Conservation (phyloP, 2,888 invertebrate species). For the Meteorus colon region DNA sequence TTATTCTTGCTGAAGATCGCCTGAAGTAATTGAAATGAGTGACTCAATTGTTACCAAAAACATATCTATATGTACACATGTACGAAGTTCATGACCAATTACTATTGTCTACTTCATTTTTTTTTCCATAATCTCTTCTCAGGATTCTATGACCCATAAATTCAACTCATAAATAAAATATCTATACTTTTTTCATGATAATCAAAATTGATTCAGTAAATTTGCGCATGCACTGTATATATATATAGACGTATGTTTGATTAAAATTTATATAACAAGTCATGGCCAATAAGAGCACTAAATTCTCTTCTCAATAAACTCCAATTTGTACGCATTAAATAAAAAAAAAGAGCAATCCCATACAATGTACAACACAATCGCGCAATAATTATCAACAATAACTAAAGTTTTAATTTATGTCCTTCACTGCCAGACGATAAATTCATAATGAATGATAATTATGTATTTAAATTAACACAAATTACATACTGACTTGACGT, state of each 20-base stretch:
- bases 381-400: no score
- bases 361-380: no score
- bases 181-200: background rate
- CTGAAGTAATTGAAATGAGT: background rate
- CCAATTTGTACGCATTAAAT: constrained; percentile 22
- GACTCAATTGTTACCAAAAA: background rate
- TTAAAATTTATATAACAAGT: constrained; percentile 51
- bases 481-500: constrained; percentile 56
- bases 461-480: background rate
- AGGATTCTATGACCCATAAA: background rate
- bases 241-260: constrained; percentile 17
- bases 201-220: background rate
- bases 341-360: background rate
- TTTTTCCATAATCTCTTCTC: background rate
- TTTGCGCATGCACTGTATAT: background rate
- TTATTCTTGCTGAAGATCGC: background rate
- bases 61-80: background rate
- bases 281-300: constrained; percentile 21
- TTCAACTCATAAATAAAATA: background rate
- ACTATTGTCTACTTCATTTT: background rate
- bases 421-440: no score
- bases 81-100: constrained; percentile 4
- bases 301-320: constrained; percentile 28
- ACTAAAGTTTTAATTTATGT: no score
- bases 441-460: constrained; percentile 2